These are phyloP conservation scores for Silurus asotus DNA, from an alignment of 2,113 vertebrate species.

Conservation along the genomic window DNA sequence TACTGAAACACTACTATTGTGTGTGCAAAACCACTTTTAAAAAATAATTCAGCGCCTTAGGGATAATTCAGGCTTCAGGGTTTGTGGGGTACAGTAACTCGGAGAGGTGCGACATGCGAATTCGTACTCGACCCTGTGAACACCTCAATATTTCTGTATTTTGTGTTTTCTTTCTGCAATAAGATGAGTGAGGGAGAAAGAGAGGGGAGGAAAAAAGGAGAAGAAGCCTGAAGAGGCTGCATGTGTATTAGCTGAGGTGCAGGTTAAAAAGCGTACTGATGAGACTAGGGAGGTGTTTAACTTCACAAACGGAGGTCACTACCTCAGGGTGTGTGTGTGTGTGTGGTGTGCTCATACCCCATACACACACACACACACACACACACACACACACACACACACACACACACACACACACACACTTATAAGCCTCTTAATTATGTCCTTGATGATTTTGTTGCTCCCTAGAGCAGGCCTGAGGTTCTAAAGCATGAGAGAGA, in stretches of 20 bases:
- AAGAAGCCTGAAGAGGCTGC: background rate
- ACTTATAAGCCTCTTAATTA: slow-evolving; percentile 77
- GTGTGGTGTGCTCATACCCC: slow-evolving; percentile 33
- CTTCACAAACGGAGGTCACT: slow-evolving; percentile 71
- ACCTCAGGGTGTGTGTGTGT: slow-evolving; percentile 55
- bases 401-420: slow-evolving; percentile 25
- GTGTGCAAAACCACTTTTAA: no score
- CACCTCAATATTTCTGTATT: background rate
- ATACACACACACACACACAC: slow-evolving; percentile 56
- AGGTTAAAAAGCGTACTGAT: slow-evolving; percentile 58
- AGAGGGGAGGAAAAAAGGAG: background rate
- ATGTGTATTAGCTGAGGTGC: background rate
- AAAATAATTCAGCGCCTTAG: background rate
- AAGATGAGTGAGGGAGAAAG: background rate
- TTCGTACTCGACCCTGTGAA: background rate
- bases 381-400: background rate
- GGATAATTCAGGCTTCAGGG: background rate
- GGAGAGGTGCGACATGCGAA: background rate
- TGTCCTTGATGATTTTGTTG: slow-evolving; percentile 76
- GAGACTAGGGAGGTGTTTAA: slow-evolving; percentile 70
- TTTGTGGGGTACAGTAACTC: background rate
- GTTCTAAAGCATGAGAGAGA: slow-evolving; percentile 45
- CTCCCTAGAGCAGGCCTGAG: slow-evolving; percentile 65
- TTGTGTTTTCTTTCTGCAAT: background rate
- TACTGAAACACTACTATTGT: no score